phyloP scores from a whole-genome alignment of 1,140 invertebrate species.

The Brachionus rotundiformis region DNA sequence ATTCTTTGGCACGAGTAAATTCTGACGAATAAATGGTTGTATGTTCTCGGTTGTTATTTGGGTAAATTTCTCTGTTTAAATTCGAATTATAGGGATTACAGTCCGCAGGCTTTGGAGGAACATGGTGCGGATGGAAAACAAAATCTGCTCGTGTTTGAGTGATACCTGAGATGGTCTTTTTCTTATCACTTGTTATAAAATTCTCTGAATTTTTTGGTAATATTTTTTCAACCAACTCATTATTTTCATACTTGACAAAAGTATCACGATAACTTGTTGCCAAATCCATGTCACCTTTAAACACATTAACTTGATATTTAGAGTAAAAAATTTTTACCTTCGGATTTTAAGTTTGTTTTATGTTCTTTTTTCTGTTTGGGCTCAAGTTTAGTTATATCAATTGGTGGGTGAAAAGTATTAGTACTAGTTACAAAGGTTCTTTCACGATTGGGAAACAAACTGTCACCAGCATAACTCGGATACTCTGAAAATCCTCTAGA shows the following conservation, averaged over 20 bases:
- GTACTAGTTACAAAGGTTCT: constrained; percentile 11
- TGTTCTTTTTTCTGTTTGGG: neutral
- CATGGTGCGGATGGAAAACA: neutral
- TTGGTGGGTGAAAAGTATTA: neutral
- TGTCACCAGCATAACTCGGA: constrained; percentile 25
- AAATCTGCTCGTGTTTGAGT: constrained; percentile 22
- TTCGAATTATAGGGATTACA: neutral
- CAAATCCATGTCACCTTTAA: constrained; percentile 9
- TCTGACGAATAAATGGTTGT: constrained; percentile 18
- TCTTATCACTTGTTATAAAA: neutral
- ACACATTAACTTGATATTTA: neutral
- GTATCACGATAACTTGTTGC: neutral
- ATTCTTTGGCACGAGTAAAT: neutral
- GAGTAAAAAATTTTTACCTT: neutral
- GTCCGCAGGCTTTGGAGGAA: neutral
- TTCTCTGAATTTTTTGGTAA: neutral
- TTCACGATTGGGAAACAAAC: constrained; percentile 5
- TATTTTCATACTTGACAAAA: constrained; percentile 36
- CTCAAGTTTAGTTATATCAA: constrained; percentile 19
- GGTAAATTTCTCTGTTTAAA: constrained; percentile 10
- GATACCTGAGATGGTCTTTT: neutral
- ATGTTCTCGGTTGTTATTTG: neutral
- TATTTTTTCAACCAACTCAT: neutral
- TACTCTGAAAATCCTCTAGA: constrained; percentile 9
- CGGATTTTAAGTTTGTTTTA: neutral